Base-by-base conservation (phyloP, 2,797 vertebrate species). In the Botia kubotai region DNA sequence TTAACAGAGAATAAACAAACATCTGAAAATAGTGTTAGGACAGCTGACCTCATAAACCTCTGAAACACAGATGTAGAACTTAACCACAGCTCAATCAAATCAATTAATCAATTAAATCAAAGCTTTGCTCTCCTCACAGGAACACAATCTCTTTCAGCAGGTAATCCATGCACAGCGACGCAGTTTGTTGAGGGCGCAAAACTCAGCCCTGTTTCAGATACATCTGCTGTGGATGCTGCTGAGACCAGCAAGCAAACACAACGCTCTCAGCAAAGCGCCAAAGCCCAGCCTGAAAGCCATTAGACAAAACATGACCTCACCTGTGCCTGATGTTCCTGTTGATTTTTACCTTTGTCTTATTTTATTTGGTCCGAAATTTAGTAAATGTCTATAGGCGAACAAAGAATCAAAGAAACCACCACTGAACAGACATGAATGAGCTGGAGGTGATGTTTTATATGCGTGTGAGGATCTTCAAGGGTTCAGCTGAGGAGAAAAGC, bases 191-290 rank as follows among this genome's bases (percentile, higher is more conserved):
- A 73, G 50, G 43, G 4, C 46, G 71, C 71, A 74, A 50, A 80
- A 36, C 71, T 80, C 62, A 72, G 58, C 69, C 50, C 77, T 72
- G 69, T 80, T 72, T 80, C 69, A 80, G 57, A 50, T 43, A 74
- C 58, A 65, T 79, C 77, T 66, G 77, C n/a, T 72, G 26, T 50
- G 36, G 53, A 67, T 43, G 13, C 77, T 63, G 60, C 69, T 66
- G 77, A 72, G 19, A 55, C 57, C 48, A 46, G 33, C 23, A 39
- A 12, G 6, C 13, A 6, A 57, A 48, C 63, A 39, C 63, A 48
- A 33, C 16, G 13, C 6, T 17, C 60, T 53, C 77, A 7, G 78
- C 71, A 72, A 36, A 21, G 60, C 62, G 5, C 78, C 11, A 79
- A 70, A 79, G 10, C 16, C 62, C 23, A 70, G 43, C 23, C 12